These are phyloP conservation scores for Microplitis manilae DNA, from an alignment of 2,888 invertebrate genomes.

Conservation along the genomic window DNA sequence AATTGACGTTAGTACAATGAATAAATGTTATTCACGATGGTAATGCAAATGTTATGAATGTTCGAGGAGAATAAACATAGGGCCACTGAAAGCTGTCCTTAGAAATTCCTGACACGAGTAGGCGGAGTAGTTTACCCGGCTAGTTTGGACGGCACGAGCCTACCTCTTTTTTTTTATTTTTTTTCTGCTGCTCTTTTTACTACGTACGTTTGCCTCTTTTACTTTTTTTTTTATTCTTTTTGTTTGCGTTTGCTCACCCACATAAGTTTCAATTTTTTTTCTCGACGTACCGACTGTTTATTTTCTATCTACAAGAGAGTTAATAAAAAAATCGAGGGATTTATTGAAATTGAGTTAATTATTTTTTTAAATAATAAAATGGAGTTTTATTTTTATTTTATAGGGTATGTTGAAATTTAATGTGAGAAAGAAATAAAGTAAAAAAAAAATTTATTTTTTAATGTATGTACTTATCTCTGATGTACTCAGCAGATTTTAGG, in stretches of 20 bases:
- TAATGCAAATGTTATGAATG: conserved; percentile 22
- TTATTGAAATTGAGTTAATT: not conserved
- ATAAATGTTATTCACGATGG: conserved; percentile 19
- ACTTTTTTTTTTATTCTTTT: not conserved
- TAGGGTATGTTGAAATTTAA: too few relatives aligned
- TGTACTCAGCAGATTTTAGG: too few relatives aligned
- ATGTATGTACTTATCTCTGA: too few relatives aligned
- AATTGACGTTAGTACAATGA: conserved; percentile 19
- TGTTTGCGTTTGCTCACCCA: not conserved
- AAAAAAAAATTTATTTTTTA: too few relatives aligned
- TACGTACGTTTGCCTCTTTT: not conserved
- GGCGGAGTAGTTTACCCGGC: conserved; percentile 40
- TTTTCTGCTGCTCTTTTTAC: not conserved
- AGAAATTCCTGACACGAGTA: conserved; percentile 49
- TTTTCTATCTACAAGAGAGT: not conserved
- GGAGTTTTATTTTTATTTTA: too few relatives aligned
- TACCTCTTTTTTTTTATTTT: not conserved
- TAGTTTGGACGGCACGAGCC: conserved; percentile 29
- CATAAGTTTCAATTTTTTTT: not conserved
- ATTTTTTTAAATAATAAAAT: not conserved
- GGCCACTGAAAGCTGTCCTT: conserved; percentile 36
- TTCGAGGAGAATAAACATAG: conserved; percentile 20
- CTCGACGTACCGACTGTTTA: not conserved
- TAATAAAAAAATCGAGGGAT: not conserved
- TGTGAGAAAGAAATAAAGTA: too few relatives aligned